phyloP scores from a whole-genome alignment of 2,797 vertebrate genomes.

The Okamejei kenojei region DNA sequence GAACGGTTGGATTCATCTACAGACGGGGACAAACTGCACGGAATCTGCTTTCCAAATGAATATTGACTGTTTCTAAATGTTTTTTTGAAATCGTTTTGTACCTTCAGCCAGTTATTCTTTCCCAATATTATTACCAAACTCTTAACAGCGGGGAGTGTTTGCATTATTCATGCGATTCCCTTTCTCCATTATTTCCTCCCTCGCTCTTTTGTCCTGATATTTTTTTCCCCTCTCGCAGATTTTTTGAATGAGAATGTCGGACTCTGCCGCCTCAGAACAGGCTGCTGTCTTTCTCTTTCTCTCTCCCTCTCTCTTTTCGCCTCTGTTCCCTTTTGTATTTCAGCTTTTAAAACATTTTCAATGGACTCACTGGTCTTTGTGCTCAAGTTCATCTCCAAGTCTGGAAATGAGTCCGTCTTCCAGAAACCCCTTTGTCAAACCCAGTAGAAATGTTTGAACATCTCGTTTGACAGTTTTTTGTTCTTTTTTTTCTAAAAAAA shows the following conservation, averaged over 20 bases:
- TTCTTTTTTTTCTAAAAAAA: slow-evolving; percentile 39
- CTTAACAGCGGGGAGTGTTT: slow-evolving; percentile 73
- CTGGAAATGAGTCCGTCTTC: slow-evolving; percentile 53
- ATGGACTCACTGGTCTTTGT: slow-evolving; percentile 62
- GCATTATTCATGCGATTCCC: slow-evolving; percentile 67
- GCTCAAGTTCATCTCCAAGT: slow-evolving; percentile 83
- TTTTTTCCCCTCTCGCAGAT: slow-evolving; percentile 54
- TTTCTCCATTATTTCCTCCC: slow-evolving; percentile 58
- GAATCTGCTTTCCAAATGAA: slow-evolving; percentile 51
- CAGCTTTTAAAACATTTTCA: slow-evolving; percentile 60
- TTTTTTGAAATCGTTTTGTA: slow-evolving; percentile 62
- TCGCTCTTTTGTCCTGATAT: slow-evolving; percentile 70
- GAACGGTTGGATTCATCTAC: background rate
- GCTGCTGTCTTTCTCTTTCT: slow-evolving; percentile 41
- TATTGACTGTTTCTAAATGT: slow-evolving; percentile 52
- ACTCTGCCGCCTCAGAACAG: slow-evolving; percentile 44
- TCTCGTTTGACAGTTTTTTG: slow-evolving; percentile 43
- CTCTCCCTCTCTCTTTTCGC: slow-evolving; percentile 46
- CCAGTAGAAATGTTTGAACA: slow-evolving; percentile 47
- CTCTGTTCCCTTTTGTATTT: slow-evolving; percentile 68
- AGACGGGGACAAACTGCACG: background rate
- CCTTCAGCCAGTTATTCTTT: slow-evolving; percentile 60
- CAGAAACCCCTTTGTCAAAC: slow-evolving; percentile 46
- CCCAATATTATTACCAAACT: slow-evolving; percentile 70
- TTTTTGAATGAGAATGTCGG: slow-evolving; percentile 70